Evolutionary conservation across 2,888 invertebrate species (phyloP).

Genomic region (Epirrhoe tristata): DNA sequence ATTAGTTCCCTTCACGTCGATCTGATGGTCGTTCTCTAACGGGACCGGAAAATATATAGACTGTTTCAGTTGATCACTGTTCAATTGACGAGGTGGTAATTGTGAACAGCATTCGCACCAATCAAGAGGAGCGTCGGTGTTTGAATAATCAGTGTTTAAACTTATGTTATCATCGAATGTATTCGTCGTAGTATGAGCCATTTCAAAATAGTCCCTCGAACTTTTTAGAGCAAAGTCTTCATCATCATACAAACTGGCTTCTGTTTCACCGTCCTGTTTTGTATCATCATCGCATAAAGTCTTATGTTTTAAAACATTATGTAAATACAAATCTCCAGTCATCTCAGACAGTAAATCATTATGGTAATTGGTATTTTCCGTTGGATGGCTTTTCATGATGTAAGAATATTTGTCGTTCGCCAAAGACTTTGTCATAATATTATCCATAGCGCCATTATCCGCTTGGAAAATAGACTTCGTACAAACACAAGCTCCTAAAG

Average conservation of each 20-base stretch:
- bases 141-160: conserved; percentile 42
- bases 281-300: conserved; percentile 22
- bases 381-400: conserved; percentile 54
- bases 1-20: conserved; percentile 34
- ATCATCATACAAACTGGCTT: conserved; percentile 38
- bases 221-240: conserved; percentile 55
- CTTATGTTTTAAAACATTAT: conserved; percentile 24
- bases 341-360: conserved; percentile 5
- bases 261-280: conserved; percentile 42
- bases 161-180: conserved; percentile 49
- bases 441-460: conserved; percentile 53
- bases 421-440: conserved; percentile 56
- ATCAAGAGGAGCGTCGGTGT: conserved; percentile 44
- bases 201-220: conserved; percentile 46
- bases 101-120: conserved; percentile 49
- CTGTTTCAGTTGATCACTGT: conserved; percentile 48
- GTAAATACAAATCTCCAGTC: conserved; percentile 22
- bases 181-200: conserved; percentile 46
- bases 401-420: conserved; percentile 52
- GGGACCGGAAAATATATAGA: conserved; percentile 52
- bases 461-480: conserved; percentile 57
- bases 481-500: conserved; percentile 61
- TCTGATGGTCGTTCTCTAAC: conserved; percentile 41
- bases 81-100: conserved; percentile 34
- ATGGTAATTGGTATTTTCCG: conserved; percentile 34